Conservation (phyloP, 2,113 vertebrate species). For the Motacilla alba region DNA sequence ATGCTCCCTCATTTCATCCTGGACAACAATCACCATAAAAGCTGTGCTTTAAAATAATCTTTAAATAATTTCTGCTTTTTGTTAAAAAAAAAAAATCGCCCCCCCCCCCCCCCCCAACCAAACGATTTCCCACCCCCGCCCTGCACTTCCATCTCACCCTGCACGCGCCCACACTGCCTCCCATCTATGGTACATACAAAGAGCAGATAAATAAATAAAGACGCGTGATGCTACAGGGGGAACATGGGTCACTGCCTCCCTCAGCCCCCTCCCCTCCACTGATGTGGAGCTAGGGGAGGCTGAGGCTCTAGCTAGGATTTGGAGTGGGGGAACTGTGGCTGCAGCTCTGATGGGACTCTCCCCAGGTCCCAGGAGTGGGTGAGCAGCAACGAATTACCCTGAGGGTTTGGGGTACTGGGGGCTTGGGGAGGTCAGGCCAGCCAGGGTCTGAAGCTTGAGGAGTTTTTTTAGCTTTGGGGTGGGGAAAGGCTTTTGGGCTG, state of each 20-base stretch:
- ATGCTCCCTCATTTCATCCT: background rate
- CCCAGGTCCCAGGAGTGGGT: background rate
- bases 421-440: background rate
- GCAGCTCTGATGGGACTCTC: background rate
- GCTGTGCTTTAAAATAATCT: slow-evolving; percentile 60
- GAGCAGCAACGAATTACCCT: slow-evolving; percentile 43
- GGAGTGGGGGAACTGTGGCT: background rate
- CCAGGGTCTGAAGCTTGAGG: background rate
- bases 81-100: background rate
- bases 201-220: slow-evolving; percentile 65
- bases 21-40: slow-evolving; percentile 25
- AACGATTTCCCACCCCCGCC: background rate
- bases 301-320: background rate
- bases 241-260: background rate
- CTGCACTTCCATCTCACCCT: background rate
- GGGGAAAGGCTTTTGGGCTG: background rate
- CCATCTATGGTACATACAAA: slow-evolving; percentile 22
- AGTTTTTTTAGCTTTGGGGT: background rate
- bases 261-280: background rate
- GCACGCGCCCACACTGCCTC: background rate
- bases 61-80: slow-evolving; percentile 66
- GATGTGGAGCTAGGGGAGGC: background rate
- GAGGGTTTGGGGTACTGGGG: background rate
- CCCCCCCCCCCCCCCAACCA: background rate
- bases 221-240: background rate